Evolutionary conservation across 2,797 vertebrate genomes (phyloP), one percentile per base, ranked within the genome.

Genomic region (Centropyge bicolor): DNA sequence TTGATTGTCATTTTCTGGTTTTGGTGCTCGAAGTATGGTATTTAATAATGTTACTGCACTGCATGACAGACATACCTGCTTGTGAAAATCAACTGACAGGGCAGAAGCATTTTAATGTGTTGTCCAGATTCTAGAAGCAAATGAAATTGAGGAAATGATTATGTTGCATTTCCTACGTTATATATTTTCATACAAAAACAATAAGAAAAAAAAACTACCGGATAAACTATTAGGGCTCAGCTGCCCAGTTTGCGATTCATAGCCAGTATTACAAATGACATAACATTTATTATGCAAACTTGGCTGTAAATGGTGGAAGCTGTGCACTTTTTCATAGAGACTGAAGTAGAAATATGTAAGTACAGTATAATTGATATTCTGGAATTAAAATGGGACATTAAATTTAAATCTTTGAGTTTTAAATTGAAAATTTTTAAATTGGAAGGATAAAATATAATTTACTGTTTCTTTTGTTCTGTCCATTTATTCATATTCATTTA

Each of bases 1-100:
- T 81, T 71, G 4, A 43, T 69, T 76, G 20, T 0, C 16, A 5
- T 78, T 70, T 70, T 67, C 2, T 72, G 11, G 12, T 57, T 55
- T 63, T 57, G 17, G 16, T 60, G 2, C 38, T 45, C 43, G 16
- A 45, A 57, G 55, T 35, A 16, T 55, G 54, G 24, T 2, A 16
- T 22, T 13, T 22, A 61, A 52, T 35, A 35, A 24, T 73, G 70
- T 49, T 22, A 46, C 54, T 51, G 6, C 3, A 31, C 16, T 45
- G 6, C 22, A 27, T 54, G 9, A 52, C 16, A 31, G 55, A 63
- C 5, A 10, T 7, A 5, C 38, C 14, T 31, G 41, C 13, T 41
- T 61, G 38, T 61, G 20, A 40, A 40, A 60, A 22, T 5, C 35
- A 56, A 2, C 8, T 8, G 14, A 35, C 24, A 17, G 27, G 5